Percentiles rank a stretch among this genome's conserved stretches.
phyloP scores from a whole-genome alignment of 2,888 invertebrate genomes.

The Pterobdella sp. region DNA sequence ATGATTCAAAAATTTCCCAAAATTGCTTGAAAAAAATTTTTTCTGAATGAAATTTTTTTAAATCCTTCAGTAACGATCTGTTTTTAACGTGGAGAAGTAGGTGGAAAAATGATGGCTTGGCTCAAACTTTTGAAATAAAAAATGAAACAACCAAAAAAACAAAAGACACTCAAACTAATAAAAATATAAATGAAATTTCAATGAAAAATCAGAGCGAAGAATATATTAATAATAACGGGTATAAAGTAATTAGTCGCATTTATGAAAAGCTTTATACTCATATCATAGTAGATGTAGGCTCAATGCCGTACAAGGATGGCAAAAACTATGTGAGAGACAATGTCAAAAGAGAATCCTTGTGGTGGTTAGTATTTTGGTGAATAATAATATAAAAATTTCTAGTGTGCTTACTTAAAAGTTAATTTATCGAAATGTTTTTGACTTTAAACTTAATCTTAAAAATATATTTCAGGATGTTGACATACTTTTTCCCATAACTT shows the following conservation, averaged over 20 bases:
- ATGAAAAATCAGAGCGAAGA: not conserved
- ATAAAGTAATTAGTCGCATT: not conserved
- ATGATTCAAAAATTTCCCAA: not conserved
- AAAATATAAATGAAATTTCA: not conserved
- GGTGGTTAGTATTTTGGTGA: not conserved
- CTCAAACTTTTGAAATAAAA: not conserved
- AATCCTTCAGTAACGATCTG: slow-evolving; percentile 6
- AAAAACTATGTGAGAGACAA: not conserved
- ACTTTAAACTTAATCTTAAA: too few relatives aligned
- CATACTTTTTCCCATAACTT: too few relatives aligned
- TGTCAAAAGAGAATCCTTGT: not conserved
- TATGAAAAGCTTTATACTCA: not conserved
- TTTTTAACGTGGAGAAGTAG: not conserved
- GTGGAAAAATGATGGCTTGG: not conserved
- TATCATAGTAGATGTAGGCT: not conserved
- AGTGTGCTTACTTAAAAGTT: too few relatives aligned
- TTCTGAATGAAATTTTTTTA: not conserved
- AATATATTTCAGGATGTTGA: too few relatives aligned
- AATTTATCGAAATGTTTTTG: too few relatives aligned
- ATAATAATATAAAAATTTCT: too few relatives aligned
- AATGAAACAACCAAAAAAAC: not conserved
- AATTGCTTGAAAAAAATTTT: not conserved
- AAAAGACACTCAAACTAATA: not conserved
- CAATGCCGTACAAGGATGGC: not conserved
- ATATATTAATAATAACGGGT: not conserved